Percentiles rank a stretch among this genome's conserved stretches.
These are phyloP conservation scores for Caenorhabditis parvicauda DNA, from an alignment of 2,888 invertebrate species.

Conservation along the genomic window DNA sequence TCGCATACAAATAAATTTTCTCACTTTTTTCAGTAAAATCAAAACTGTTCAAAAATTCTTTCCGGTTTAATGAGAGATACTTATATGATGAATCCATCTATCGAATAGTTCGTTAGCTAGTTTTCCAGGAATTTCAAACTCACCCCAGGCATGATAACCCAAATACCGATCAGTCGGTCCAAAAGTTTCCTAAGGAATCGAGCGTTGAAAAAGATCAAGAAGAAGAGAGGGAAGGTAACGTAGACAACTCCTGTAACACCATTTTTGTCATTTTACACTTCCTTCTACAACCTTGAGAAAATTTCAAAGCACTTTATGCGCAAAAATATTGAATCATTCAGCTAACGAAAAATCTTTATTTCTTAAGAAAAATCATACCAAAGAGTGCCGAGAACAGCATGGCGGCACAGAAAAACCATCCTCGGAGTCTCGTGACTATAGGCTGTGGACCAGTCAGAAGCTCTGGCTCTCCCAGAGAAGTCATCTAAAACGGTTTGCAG, in stretches of 20 bases:
- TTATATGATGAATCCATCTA: too few species aligned
- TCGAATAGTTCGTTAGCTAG: too few species aligned
- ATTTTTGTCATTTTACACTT: neutral
- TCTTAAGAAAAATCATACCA: constrained; percentile 20
- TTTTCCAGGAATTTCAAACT: constrained; percentile 7
- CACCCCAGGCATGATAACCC: constrained; percentile 59
- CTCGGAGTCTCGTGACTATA: constrained; percentile 36
- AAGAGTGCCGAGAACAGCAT: constrained; percentile 54
- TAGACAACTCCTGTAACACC: constrained; percentile 43
- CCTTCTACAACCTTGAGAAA: neutral
- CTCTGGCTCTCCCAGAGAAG: constrained; percentile 42
- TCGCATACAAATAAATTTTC: too few species aligned
- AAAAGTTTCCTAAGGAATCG: constrained; percentile 28
- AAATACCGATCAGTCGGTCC: constrained; percentile 56
- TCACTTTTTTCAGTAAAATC: too few species aligned
- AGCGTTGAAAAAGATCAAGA: constrained; percentile 43
- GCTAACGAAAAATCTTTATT: neutral
- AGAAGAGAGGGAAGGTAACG: constrained; percentile 54
- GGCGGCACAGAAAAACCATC: constrained; percentile 39
- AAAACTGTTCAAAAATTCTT: too few species aligned
- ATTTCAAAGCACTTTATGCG: neutral
- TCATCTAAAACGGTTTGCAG: constrained; percentile 7
- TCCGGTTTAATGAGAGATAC: too few species aligned
- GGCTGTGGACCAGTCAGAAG: constrained; percentile 38
- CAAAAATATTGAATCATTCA: neutral